These are phyloP conservation scores for Grantiella picta DNA, from an alignment of 2,113 vertebrate genomes.

Conservation along the genomic window DNA sequence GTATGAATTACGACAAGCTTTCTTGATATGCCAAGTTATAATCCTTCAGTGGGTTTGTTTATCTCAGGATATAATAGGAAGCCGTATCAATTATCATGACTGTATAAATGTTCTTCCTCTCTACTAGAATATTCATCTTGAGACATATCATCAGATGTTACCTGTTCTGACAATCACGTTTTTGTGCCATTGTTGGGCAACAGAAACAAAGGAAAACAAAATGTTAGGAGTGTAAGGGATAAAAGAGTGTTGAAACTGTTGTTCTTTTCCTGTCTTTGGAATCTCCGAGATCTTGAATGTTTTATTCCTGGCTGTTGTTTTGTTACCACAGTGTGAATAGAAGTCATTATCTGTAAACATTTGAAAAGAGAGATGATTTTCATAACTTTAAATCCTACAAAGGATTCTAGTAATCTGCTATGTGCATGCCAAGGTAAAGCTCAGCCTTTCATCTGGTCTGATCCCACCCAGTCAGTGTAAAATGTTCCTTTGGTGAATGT, in stretches of 20 bases:
- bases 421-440: conserved; percentile 6
- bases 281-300: conserved; percentile 37
- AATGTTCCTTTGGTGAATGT: conserved; percentile 57
- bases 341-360: conserved; percentile 56
- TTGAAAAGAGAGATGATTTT: conserved; percentile 53
- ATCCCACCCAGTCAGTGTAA: conserved; percentile 47
- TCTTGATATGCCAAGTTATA: conserved; percentile 53
- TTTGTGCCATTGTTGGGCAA: conserved; percentile 60
- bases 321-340: conserved; percentile 42
- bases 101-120: conserved; percentile 50
- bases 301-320: conserved; percentile 54
- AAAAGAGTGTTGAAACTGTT: conserved; percentile 58
- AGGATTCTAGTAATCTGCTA: conserved; percentile 56
- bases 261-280: conserved; percentile 52
- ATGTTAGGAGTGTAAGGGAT: conserved; percentile 63
- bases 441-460: conserved; percentile 65
- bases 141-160: conserved; percentile 58
- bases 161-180: conserved; percentile 55
- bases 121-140: conserved; percentile 53
- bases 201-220: conserved; percentile 56
- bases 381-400: conserved; percentile 56
- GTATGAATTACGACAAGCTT: conserved; percentile 44
- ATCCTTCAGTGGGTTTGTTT: conserved; percentile 59
- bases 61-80: conserved; percentile 59
- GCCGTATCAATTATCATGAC: conserved; percentile 59